phyloP scores from a whole-genome alignment of 1,140 invertebrate genomes.

The Metopolophium dirhodum region DNA sequence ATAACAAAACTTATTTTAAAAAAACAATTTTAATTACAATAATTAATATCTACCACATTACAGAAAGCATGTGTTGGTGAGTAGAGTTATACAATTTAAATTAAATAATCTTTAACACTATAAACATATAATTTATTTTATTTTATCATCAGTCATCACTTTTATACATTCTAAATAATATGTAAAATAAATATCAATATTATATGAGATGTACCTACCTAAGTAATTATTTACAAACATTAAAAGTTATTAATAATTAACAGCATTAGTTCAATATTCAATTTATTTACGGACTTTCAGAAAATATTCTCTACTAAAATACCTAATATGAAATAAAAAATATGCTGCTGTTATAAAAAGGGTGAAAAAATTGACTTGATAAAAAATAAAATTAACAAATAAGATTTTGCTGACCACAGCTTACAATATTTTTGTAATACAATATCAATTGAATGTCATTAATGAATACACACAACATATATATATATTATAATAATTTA shows the following conservation, averaged over 20 bases:
- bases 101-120: not conserved
- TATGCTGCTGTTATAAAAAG: not conserved
- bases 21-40: not conserved
- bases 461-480: not conserved
- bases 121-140: not conserved
- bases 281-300: not conserved
- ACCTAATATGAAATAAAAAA: not conserved
- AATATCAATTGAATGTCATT: not conserved
- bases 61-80: not conserved
- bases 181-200: not conserved
- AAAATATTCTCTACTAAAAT: not conserved
- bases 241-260: not conserved
- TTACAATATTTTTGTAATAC: not conserved
- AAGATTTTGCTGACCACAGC: slow-evolving; percentile 2
- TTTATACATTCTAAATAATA: not conserved
- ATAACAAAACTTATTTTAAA: too few relatives aligned
- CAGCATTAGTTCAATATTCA: not conserved
- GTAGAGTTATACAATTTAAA: not conserved
- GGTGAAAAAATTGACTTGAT: not conserved
- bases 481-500: not conserved
- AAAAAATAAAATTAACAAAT: not conserved
- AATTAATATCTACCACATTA: not conserved
- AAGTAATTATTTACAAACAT: not conserved
- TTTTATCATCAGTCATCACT: not conserved
- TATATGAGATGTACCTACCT: not conserved